These are phyloP conservation scores for Alauda arvensis DNA, from an alignment of 2,797 vertebrate genomes.

Conservation along the genomic window DNA sequence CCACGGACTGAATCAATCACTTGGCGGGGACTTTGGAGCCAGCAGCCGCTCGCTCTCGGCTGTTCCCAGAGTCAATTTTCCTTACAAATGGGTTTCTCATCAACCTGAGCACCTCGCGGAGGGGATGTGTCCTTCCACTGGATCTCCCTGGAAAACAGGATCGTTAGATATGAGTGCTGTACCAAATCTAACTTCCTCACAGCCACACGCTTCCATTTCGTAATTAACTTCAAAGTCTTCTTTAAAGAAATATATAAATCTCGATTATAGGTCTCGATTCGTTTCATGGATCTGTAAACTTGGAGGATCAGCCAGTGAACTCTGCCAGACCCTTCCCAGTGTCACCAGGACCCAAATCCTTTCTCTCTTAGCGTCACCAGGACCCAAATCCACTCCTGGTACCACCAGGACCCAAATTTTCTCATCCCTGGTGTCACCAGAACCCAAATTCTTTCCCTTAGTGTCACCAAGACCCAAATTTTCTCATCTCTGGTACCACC, in stretches of 20 bases:
- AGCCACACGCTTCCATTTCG: background rate
- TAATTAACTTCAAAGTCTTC: background rate
- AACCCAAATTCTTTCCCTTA: too few species aligned
- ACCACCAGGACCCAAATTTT: too few species aligned
- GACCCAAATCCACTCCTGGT: background rate
- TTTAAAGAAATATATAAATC: background rate
- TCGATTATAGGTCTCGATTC: background rate
- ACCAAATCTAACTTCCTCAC: background rate
- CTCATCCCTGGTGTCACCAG: background rate
- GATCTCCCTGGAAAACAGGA: background rate
- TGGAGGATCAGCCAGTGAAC: background rate
- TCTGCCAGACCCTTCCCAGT: background rate
- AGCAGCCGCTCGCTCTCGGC: slow-evolving; percentile 17
- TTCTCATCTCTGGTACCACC: background rate
- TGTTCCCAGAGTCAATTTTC: slow-evolving; percentile 67
- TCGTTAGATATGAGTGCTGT: background rate
- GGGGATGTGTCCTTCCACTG: background rate
- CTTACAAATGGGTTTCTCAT: slow-evolving; percentile 66
- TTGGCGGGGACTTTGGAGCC: background rate
- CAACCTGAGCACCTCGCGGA: slow-evolving; percentile 22
- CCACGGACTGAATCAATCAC: slow-evolving; percentile 62
- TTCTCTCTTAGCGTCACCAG: too few species aligned
- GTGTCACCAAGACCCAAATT: too few species aligned
- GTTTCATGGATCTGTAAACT: background rate
- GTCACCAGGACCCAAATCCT: too few species aligned